Conservation (phyloP, 1,140 invertebrate species). For the Psix sp. region DNA sequence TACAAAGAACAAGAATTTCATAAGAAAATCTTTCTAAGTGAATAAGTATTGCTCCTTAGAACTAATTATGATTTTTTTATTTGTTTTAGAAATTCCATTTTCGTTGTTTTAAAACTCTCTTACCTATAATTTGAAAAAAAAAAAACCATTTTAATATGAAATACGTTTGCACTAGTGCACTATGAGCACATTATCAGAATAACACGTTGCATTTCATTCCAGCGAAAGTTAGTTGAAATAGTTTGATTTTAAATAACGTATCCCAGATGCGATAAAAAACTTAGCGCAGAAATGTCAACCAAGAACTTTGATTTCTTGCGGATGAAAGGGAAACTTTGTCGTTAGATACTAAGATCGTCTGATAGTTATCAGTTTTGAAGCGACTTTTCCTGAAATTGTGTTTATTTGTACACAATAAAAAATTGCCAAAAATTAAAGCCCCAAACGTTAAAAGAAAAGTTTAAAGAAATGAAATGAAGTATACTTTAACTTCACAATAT, state of each 20-base stretch:
- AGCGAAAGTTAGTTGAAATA: constrained; percentile 45
- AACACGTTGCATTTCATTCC: constrained; percentile 26
- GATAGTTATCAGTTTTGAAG: constrained; percentile 41
- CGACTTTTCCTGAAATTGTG: constrained; percentile 40
- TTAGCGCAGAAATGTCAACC: constrained; percentile 13
- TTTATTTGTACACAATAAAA: constrained; percentile 39
- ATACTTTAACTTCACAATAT: no score
- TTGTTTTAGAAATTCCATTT: no score
- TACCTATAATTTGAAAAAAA: no score
- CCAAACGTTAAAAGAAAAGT: no score
- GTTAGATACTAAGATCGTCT: constrained; percentile 32
- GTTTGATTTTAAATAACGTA: constrained; percentile 49
- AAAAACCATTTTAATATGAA: no score
- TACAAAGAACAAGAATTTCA: no score
- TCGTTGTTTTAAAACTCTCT: no score
- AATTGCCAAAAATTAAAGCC: background rate
- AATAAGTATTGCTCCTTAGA: no score
- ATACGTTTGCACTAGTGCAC: no score
- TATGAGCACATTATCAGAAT: constrained; percentile 12
- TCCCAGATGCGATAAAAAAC: constrained; percentile 43
- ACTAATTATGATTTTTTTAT: no score
- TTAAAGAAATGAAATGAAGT: no score
- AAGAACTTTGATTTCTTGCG: constrained; percentile 28
- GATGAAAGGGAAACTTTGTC: constrained; percentile 32
- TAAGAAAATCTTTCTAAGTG: no score